phyloP scores from a whole-genome alignment of 2,888 invertebrate species.

The Aromia moschata region DNA sequence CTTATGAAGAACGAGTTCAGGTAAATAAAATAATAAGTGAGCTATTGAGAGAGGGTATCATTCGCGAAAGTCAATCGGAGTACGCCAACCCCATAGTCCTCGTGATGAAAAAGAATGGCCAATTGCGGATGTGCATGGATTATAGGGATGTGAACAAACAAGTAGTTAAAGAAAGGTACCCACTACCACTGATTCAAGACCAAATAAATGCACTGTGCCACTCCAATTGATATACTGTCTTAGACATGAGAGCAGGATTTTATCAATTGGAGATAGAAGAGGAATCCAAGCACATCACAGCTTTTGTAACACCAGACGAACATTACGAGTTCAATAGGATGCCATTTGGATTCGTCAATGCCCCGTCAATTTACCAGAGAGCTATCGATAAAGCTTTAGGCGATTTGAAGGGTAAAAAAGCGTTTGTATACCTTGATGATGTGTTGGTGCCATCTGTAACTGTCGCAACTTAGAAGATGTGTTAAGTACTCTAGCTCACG shows the following conservation, averaged over 20 bases:
- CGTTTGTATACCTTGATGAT: constrained; percentile 39
- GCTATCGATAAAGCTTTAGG: constrained; percentile 39
- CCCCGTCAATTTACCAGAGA: constrained; percentile 37
- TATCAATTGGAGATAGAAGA: constrained; percentile 39
- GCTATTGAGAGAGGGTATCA: too few species aligned
- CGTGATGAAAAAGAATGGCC: constrained; percentile 35
- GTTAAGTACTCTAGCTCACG: not conserved
- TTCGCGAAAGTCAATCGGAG: too few species aligned
- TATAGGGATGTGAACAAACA: constrained; percentile 36
- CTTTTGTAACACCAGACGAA: constrained; percentile 22
- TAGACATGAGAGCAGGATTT: constrained; percentile 38
- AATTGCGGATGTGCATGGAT: constrained; percentile 33
- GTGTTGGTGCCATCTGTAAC: not conserved
- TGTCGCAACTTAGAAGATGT: not conserved
- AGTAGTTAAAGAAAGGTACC: constrained; percentile 23
- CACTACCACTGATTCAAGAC: constrained; percentile 30
- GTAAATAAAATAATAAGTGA: too few species aligned
- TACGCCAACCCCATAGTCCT: constrained; percentile 42
- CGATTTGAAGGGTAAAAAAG: constrained; percentile 33
- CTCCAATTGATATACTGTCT: constrained; percentile 31
- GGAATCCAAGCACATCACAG: constrained; percentile 37
- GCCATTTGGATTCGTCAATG: constrained; percentile 40
- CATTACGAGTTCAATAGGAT: constrained; percentile 34
- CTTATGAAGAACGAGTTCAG: too few species aligned
- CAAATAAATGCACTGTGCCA: constrained; percentile 34